Evolutionary conservation across 2,113 vertebrate genomes (phyloP).

Genomic region (Apus apus): DNA sequence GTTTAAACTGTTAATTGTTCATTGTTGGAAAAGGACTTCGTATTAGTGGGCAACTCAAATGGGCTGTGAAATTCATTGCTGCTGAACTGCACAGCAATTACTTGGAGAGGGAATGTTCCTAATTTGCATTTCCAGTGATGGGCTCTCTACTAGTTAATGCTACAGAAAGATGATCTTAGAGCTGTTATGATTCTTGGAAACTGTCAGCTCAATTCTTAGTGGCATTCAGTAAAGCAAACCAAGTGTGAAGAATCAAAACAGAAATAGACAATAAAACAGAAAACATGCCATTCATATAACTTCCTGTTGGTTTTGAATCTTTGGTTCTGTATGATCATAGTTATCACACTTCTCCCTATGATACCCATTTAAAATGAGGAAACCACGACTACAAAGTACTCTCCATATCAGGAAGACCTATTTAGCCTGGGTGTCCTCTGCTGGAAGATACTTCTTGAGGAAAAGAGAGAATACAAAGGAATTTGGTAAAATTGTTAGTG

Average conservation of each 20-base stretch:
- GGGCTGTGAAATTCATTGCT: not conserved
- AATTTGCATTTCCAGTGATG: not conserved
- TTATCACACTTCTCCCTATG: not conserved
- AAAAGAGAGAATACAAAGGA: not conserved
- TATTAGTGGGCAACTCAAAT: not conserved
- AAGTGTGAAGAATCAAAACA: constrained; percentile 19
- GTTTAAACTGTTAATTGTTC: not conserved
- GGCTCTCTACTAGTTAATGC: not conserved
- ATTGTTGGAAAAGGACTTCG: not conserved
- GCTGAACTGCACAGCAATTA: not conserved
- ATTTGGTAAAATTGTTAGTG: not conserved
- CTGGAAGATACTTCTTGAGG: not conserved
- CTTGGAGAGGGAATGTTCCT: not conserved
- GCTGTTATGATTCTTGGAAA: constrained; percentile 8
- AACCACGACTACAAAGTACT: not conserved
- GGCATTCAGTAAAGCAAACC: constrained; percentile 27
- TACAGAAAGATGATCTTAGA: not conserved
- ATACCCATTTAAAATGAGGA: not conserved
- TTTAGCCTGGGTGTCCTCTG: not conserved
- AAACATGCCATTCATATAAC: not conserved
- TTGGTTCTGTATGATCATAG: not conserved
- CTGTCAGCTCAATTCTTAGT: constrained; percentile 23
- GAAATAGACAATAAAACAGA: constrained; percentile 19
- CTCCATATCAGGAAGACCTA: not conserved
- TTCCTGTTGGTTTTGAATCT: not conserved